Conservation (phyloP, 2,113 vertebrate species). For the Pterocles orientalis region DNA sequence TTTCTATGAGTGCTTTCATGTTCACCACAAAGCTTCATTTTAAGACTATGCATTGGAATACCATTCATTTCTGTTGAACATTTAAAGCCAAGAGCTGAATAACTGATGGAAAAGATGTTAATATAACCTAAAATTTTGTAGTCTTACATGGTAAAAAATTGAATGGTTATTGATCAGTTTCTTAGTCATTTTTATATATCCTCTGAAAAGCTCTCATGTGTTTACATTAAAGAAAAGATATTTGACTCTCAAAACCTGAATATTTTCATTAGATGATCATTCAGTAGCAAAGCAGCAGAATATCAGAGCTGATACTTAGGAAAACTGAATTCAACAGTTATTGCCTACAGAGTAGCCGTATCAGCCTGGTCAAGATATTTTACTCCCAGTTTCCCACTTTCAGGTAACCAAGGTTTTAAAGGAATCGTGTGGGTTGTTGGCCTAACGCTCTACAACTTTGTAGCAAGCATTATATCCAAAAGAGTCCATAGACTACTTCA, state of each 20-base stretch:
- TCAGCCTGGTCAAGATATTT: neutral
- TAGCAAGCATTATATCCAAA: neutral
- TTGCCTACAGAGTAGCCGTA: neutral
- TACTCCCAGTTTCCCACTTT: neutral
- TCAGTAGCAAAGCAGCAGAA: neutral
- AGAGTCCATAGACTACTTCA: neutral
- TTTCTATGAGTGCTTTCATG: neutral
- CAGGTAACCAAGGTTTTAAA: neutral
- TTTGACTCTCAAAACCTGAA: neutral
- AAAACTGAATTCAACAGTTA: neutral
- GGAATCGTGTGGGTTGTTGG: neutral
- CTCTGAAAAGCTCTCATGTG: neutral
- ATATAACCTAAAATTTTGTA: neutral
- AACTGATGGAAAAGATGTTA: neutral
- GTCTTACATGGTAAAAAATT: neutral
- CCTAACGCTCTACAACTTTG: neutral
- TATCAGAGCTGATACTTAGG: neutral
- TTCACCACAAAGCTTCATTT: neutral
- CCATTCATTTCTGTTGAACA: neutral
- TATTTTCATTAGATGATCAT: neutral
- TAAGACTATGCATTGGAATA: neutral
- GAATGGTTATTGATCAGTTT: neutral
- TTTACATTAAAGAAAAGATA: neutral
- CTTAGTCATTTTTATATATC: neutral
- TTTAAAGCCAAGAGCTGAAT: neutral